These are phyloP conservation scores for Melieria crassipennis DNA, from an alignment of 2,888 invertebrate species.

Conservation along the genomic window DNA sequence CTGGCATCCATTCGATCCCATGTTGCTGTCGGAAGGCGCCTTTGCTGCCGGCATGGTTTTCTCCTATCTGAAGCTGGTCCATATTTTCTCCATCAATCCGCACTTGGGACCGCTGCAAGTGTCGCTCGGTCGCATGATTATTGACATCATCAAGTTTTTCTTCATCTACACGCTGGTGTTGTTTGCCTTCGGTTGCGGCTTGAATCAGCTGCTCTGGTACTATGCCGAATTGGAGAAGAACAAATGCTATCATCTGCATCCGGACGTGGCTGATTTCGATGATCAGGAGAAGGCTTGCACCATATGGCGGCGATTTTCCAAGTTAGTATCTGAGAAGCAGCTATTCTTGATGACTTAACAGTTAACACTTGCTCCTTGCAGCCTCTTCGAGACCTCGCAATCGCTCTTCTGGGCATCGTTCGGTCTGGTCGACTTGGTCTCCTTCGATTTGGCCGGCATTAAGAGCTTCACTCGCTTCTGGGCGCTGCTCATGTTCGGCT, in stretches of 20 bases:
- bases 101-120: slow-evolving; percentile 93
- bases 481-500: slow-evolving; percentile 97
- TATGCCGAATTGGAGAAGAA: slow-evolving; percentile 89
- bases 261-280: slow-evolving; percentile 83
- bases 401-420: slow-evolving; percentile 99
- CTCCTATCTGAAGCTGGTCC: slow-evolving; percentile 93
- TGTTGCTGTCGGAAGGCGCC: slow-evolving; percentile 89
- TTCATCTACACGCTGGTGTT: slow-evolving; percentile 92
- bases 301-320: slow-evolving; percentile 89
- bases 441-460: slow-evolving; percentile 93
- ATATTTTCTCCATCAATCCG: slow-evolving; percentile 96
- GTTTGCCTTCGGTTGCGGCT: slow-evolving; percentile 96
- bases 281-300: slow-evolving; percentile 83
- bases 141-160: slow-evolving; percentile 96
- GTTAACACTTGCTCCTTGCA: slow-evolving; percentile 66
- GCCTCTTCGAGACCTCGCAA: slow-evolving; percentile 96
- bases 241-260: slow-evolving; percentile 81
- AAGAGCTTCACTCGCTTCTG: slow-evolving; percentile 96
- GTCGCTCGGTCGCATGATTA: slow-evolving; percentile 91
- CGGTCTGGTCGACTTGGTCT: slow-evolving; percentile 92
- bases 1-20: slow-evolving; percentile 96
- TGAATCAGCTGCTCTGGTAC: slow-evolving; percentile 93
- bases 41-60: slow-evolving; percentile 98
- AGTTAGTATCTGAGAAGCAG: slow-evolving; percentile 67
- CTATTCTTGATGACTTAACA: not conserved